These are phyloP conservation scores for Ceramica pisi DNA, from an alignment of 2,888 invertebrate genomes.

Conservation along the genomic window DNA sequence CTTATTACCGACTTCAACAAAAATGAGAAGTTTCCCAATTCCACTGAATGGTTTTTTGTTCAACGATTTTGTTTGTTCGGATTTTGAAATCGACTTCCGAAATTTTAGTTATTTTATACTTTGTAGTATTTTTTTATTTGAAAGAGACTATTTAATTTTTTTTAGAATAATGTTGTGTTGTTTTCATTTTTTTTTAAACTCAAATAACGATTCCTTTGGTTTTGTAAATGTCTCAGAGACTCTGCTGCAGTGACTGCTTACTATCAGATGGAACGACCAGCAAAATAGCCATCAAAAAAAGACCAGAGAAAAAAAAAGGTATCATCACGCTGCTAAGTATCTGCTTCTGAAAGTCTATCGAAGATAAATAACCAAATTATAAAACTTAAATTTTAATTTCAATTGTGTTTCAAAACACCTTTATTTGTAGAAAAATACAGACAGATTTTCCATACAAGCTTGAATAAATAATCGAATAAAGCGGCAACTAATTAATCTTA, in stretches of 20 bases:
- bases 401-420: background rate
- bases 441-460: background rate
- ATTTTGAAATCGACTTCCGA: no score
- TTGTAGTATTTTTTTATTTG: no score
- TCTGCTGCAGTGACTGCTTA: background rate
- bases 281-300: no score
- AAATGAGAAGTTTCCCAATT: no score
- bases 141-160: no score
- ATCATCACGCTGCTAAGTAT: background rate
- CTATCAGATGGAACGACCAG: background rate
- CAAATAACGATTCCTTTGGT: background rate
- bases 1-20: no score
- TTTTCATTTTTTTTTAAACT: no score
- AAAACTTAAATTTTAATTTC: background rate
- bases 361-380: background rate
- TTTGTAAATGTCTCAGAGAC: background rate
- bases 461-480: background rate
- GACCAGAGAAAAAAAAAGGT: no score
- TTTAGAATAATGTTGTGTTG: no score
- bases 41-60: no score
- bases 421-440: constrained; percentile 10
- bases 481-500: background rate
- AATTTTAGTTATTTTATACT: no score
- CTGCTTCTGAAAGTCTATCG: background rate
- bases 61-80: no score